Conservation (phyloP, 2,797 vertebrate species). For the Zalophus californianus region DNA sequence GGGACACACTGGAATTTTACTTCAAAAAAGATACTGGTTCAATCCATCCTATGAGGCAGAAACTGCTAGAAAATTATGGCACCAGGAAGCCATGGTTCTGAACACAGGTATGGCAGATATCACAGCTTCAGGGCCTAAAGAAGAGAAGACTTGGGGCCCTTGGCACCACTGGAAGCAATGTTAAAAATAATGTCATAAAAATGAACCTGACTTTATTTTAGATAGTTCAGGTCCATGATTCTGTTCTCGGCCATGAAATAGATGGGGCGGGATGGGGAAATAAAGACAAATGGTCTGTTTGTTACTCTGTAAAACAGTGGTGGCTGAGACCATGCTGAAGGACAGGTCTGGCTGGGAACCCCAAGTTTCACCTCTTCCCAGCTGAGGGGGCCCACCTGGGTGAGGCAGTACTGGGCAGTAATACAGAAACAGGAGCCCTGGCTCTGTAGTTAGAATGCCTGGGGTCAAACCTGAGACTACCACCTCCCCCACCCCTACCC, state of each 20-base stretch:
- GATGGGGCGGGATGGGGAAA: neutral
- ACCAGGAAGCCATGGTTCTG: neutral
- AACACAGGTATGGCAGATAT: neutral
- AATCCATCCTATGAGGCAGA: neutral
- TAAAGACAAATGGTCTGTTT: neutral
- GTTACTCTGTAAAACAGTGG: neutral
- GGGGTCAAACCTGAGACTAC: neutral
- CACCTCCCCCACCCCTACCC: neutral
- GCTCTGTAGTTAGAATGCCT: neutral
- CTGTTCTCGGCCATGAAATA: neutral
- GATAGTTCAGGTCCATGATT: neutral
- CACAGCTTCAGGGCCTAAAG: neutral
- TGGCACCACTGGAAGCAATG: neutral
- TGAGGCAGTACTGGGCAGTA: neutral
- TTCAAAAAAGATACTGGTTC: conserved; percentile 9
- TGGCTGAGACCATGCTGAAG: too few relatives aligned
- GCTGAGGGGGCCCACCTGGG: neutral
- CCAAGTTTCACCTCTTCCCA: neutral
- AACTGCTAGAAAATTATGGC: neutral
- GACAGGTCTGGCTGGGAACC: neutral
- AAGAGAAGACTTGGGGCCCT: neutral
- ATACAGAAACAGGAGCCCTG: neutral
- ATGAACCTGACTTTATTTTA: neutral
- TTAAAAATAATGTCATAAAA: neutral
- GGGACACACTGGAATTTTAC: conserved; percentile 1